Evolutionary conservation across 2,113 vertebrate genomes (phyloP).

Genomic region (Opisthocomus hoazin): DNA sequence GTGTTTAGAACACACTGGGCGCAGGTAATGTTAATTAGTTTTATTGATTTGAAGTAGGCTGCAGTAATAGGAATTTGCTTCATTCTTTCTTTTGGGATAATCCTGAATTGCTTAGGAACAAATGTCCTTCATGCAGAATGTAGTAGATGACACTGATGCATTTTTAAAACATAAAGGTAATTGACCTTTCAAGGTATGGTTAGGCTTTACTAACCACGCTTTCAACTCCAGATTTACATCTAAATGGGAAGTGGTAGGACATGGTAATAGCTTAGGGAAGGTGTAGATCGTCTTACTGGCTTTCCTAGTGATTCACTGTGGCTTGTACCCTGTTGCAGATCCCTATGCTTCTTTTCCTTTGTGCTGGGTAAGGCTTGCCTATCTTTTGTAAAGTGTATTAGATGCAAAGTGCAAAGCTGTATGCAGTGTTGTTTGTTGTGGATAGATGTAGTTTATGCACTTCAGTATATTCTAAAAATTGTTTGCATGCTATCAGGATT

Average conservation of each 20-base stretch:
- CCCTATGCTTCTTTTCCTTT: neutral
- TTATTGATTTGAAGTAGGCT: constrained; percentile 4
- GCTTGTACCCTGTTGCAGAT: neutral
- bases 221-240: neutral
- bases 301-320: neutral
- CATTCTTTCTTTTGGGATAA: neutral
- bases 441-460: neutral
- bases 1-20: constrained; percentile 99
- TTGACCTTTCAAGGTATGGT: neutral
- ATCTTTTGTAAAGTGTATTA: neutral
- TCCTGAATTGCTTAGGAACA: neutral
- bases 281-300: neutral
- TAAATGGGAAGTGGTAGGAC: neutral
- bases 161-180: neutral
- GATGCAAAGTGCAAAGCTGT: neutral
- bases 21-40: constrained; percentile 81
- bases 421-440: neutral
- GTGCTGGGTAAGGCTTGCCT: neutral
- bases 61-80: neutral
- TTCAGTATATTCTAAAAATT: neutral
- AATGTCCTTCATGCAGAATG: neutral
- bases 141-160: neutral
- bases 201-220: neutral
- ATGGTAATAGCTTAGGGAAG: neutral
- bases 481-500: neutral